Percentiles rank a stretch among this genome's conserved stretches.
Evolutionary conservation across 2,113 vertebrate genomes (phyloP).

Genomic region (Ranitomeya variabilis): DNA sequence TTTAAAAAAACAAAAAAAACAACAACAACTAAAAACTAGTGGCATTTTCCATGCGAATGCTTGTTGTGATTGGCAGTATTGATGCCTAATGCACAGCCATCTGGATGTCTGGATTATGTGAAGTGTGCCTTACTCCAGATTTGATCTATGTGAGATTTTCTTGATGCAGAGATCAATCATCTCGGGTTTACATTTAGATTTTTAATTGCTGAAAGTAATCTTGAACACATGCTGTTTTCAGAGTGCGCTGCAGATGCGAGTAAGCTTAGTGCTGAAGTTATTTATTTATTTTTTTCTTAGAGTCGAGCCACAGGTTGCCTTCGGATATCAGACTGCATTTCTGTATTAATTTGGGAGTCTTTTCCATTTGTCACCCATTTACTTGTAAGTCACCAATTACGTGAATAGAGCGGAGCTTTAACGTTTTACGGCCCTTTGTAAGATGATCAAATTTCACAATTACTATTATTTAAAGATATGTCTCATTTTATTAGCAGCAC

Average conservation of each 20-base stretch:
- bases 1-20: neutral
- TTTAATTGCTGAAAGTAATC: constrained; percentile 52
- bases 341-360: constrained; percentile 33
- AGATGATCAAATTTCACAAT: neutral
- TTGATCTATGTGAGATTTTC: constrained; percentile 51
- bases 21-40: neutral
- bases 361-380: neutral
- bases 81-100: constrained; percentile 50
- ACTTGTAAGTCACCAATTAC: constrained; percentile 6
- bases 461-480: neutral
- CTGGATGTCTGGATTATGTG: constrained; percentile 51
- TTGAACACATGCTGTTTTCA: constrained; percentile 51
- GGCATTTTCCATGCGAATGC: constrained; percentile 4
- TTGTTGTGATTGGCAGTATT: constrained; percentile 42
- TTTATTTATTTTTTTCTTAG: neutral
- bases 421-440: neutral
- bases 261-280: neutral
- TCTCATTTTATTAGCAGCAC: neutral
- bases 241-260: constrained; percentile 35
- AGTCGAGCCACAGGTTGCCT: constrained; percentile 17
- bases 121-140: constrained; percentile 52
- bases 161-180: constrained; percentile 52
- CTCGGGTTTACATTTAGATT: constrained; percentile 43
- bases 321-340: constrained; percentile 6
- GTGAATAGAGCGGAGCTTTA: neutral